Percentiles rank a stretch among this genome's conserved stretches.
phyloP scores from a whole-genome alignment of 2,888 invertebrate genomes.

The Torymus texanus region DNA sequence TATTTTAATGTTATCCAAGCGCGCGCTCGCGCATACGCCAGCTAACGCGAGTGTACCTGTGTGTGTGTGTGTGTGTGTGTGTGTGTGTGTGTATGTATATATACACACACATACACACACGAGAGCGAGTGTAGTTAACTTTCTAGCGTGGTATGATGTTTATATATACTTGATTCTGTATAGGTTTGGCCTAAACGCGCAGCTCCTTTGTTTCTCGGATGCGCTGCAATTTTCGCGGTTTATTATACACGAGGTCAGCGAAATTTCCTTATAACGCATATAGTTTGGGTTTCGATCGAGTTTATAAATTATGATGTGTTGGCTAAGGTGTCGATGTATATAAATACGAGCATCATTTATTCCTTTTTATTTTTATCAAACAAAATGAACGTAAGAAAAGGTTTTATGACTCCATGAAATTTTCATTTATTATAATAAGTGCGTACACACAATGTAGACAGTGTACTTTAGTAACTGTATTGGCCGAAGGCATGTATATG shows the following conservation, averaged over 20 bases:
- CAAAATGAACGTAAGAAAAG: not conserved
- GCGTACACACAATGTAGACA: not conserved
- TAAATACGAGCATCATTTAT: too few species aligned
- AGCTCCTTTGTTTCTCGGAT: slow-evolving; percentile 25
- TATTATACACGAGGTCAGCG: not conserved
- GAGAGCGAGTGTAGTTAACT: not conserved
- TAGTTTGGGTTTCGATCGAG: not conserved
- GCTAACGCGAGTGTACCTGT: slow-evolving; percentile 2
- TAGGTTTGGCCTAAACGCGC: slow-evolving; percentile 34
- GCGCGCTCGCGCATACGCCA: not conserved
- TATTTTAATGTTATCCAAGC: slow-evolving; percentile 44
- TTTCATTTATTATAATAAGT: slow-evolving; percentile 18
- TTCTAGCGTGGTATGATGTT: not conserved
- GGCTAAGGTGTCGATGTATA: too few species aligned
- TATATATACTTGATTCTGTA: slow-evolving; percentile 17
- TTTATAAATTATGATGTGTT: too few species aligned
- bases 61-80: too few species aligned
- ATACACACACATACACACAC: too few species aligned
- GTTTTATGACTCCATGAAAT: slow-evolving; percentile 38
- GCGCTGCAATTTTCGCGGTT: slow-evolving; percentile 27
- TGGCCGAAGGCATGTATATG: not conserved
- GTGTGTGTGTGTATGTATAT: too few species aligned
- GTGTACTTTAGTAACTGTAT: slow-evolving; percentile 35
- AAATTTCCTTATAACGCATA: slow-evolving; percentile 20
- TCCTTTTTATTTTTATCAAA: too few species aligned